Base-by-base conservation (phyloP, 2,113 vertebrate species). In the Sander vitreus region DNA sequence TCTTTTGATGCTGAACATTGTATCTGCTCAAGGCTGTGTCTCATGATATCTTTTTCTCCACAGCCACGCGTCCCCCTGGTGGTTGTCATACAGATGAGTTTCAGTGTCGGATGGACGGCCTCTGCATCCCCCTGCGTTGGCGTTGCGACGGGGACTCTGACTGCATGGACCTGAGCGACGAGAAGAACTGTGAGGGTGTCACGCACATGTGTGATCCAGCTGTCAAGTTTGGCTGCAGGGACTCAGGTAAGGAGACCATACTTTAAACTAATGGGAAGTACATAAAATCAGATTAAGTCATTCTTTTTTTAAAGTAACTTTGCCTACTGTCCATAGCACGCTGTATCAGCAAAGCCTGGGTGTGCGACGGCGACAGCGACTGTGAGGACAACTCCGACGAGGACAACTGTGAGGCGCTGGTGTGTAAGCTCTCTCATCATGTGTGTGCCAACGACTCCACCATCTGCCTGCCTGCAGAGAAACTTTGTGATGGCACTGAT, bases 311-410 rank as follows among this genome's bases (percentile, higher is more conserved):
- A 25, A 73, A 68, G 70, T 81, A 54, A 62, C 53, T 55, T 16
- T 6, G 55, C 70, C 23, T 21, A 1, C 19, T 86, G 25, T 4
- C 0, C 36, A 0, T 78, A 99, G 98, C 97, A 0, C 96, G 97
- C 25, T 99, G 98, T 80, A 99, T 99, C 95, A 99, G 97, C 93
- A 99, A 99, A 91, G 98, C 98, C 1, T 99, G 98, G 98, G 97
- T 99, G 48, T 99, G 98, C 0, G 98, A 99, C 0, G 98, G 98
- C 0, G 98, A 99, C 96, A 98, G 96, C 0, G 98, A 99, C 94
- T 99, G 98, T 0, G 98, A 99, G 84, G 98, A 99, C 89, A 98
- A 97, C 91, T 99, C 98, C 0, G 98, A 99, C 0, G 98, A 99
- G 92, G 97, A 99, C 93, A 98, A 97, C 95, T 99, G 98, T 0